Base-by-base conservation (phyloP, 2,797 vertebrate species). In the Phylloscopus collybita region DNA sequence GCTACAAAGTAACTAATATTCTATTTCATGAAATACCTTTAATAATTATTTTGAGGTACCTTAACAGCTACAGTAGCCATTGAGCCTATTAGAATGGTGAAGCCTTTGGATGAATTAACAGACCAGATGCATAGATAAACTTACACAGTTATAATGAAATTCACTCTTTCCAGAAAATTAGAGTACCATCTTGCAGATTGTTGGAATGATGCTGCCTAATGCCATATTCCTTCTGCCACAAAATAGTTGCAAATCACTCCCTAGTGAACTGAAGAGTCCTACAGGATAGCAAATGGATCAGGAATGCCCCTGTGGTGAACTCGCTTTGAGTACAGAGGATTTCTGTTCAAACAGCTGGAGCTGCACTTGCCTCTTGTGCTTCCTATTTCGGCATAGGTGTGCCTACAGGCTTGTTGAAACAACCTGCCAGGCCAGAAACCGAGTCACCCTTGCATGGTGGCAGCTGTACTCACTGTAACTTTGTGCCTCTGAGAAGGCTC, bases 21-120 rank as follows among this genome's bases (percentile, higher is more conserved):
- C 29, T 70, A n/a, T 75, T 80, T 74, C 62, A 45, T 66, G 40
- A 18, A 56, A 12, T 72, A 32, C 4, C 10, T 69, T 51, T 54
- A 74, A 54, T 80, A 44, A 56, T 73, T 92, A 44, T 88, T 90
- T 73, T 82, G 49, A 64, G 25, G 7, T 73, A 67, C 49, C 53
- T 34, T 80, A 81, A 21, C 20, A 85, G 45, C 66, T 70, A 56
- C 21, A 44, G 61, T 79, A 88, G n/a, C 65, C 74, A 36, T 57
- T 54, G 47, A 95, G 57, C 42, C 34, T 85, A 66, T 93, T 74
- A 51, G n/a, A 60, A 47, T 64, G 51, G 60, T 5, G 2, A 86
- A 86, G 34, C 20, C 64, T 91, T 92, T 95, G 91, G 87, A 86
- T 73, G 67, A 93, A 92, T 92, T 95, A 92, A 93, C 84, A 90